phyloP scores from a whole-genome alignment of 2,113 vertebrate species.

The Oxygymnocypris stewartii region DNA sequence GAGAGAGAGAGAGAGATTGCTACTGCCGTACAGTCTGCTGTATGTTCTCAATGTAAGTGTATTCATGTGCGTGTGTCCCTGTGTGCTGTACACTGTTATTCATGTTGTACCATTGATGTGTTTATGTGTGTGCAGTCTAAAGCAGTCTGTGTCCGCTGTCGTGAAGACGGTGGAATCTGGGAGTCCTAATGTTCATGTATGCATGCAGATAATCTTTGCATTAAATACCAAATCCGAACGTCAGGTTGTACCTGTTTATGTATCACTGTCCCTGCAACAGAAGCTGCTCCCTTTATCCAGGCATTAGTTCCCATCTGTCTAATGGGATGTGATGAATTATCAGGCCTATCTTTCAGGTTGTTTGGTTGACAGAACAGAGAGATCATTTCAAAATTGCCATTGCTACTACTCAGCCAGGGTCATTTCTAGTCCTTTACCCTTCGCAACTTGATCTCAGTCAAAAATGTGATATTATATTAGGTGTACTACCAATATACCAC shows the following conservation, averaged over 20 bases:
- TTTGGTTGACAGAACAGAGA: background rate
- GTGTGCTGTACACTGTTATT: constrained; percentile 57
- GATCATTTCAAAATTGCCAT: background rate
- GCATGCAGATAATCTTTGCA: constrained; percentile 53
- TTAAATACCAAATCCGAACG: constrained; percentile 65
- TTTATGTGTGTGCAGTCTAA: constrained; percentile 63
- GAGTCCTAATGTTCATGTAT: constrained; percentile 45
- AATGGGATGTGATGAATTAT: constrained; percentile 15
- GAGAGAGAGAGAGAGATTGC: constrained; percentile 54
- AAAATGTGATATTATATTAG: background rate
- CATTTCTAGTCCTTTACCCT: background rate
- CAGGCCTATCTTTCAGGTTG: constrained; percentile 6
- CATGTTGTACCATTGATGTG: constrained; percentile 65
- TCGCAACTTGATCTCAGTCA: background rate
- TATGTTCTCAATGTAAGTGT: constrained; percentile 46
- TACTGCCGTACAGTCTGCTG: constrained; percentile 53
- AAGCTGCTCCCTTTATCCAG: constrained; percentile 59
- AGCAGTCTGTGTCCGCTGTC: constrained; percentile 42
- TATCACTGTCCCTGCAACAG: constrained; percentile 67
- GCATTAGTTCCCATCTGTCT: background rate
- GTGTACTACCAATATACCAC: constrained; percentile 4
- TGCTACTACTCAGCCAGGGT: background rate
- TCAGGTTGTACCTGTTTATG: constrained; percentile 60
- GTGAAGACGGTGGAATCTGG: constrained; percentile 20
- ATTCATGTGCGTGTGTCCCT: constrained; percentile 61